Evolutionary conservation across 1,140 invertebrate genomes (phyloP).

Genomic region (Bacillus rossius): DNA sequence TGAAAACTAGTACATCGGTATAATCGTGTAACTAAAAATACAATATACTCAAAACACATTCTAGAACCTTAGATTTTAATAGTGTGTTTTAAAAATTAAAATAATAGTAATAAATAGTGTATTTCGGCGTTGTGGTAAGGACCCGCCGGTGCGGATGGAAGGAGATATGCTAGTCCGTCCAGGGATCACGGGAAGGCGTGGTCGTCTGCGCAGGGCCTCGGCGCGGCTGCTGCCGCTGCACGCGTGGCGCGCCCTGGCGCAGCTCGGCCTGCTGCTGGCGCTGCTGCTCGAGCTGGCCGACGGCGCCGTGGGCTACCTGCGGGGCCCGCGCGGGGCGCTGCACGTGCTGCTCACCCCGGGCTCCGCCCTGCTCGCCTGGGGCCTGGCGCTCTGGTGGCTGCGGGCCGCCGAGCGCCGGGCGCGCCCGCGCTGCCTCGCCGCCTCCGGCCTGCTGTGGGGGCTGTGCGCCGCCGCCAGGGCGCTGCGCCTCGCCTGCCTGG

Average conservation of each 20-base stretch:
- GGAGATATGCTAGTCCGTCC: too few species aligned
- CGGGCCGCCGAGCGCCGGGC: not conserved
- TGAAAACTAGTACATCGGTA: too few species aligned
- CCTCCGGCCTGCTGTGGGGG: not conserved
- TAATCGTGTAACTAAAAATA: too few species aligned
- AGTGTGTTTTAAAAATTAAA: too few species aligned
- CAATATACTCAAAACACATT: too few species aligned
- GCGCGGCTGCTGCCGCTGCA: not conserved
- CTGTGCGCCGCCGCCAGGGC: not conserved
- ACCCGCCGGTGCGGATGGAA: not conserved
- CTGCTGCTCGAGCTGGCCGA: not conserved
- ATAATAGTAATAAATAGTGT: too few species aligned
- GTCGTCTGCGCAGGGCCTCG: too few species aligned
- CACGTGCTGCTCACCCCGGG: slow-evolving; percentile 5
- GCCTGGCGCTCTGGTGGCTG: not conserved
- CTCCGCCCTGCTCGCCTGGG: not conserved
- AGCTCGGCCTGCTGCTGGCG: not conserved
- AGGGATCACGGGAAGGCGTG: too few species aligned
- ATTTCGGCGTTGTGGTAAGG: too few species aligned
- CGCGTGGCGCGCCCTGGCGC: not conserved
- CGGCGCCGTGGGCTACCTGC: not conserved
- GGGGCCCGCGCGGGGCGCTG: not conserved
- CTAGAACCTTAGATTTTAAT: too few species aligned
- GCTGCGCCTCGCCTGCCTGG: not conserved
- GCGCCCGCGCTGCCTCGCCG: not conserved